Evolutionary conservation across 2,113 vertebrate genomes (phyloP).

Genomic region (Scomber japonicus): DNA sequence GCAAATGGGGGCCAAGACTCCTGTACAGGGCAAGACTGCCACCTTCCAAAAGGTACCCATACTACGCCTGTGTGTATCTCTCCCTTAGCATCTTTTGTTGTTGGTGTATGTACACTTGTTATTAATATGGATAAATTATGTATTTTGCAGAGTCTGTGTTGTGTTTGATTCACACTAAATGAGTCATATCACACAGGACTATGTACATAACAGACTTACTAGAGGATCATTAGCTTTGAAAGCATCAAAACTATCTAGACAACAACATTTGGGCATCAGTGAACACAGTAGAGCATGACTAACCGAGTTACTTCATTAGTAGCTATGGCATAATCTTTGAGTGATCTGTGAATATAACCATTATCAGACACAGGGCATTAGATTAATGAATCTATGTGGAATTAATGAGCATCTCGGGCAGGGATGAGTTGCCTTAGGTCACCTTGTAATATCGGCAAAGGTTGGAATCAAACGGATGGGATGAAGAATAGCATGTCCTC

Average conservation of each 20-base stretch:
- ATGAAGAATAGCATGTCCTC: conserved; percentile 28
- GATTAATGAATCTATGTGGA: conserved; percentile 57
- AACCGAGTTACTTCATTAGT: conserved; percentile 30
- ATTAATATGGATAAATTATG: neutral
- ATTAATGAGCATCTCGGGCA: conserved; percentile 58
- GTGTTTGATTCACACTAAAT: conserved; percentile 7
- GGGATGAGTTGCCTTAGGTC: conserved; percentile 45
- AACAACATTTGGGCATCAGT: conserved; percentile 7
- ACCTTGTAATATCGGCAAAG: conserved; percentile 62
- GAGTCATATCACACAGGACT: neutral
- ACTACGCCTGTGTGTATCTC: conserved; percentile 18
- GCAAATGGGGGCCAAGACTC: conserved; percentile 88
- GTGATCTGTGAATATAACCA: conserved; percentile 39
- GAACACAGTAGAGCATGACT: conserved; percentile 20
- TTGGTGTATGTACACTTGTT: conserved; percentile 5
- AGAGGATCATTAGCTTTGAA: conserved; percentile 11
- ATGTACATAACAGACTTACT: neutral
- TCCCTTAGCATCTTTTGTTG: neutral
- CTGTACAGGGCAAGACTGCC: conserved; percentile 92
- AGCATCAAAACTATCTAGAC: conserved; percentile 18
- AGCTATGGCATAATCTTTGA: conserved; percentile 30
- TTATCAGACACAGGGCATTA: conserved; percentile 23
- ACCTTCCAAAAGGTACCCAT: conserved; percentile 92
- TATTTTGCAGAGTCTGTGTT: neutral
- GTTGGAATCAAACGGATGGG: conserved; percentile 61